phyloP scores from a whole-genome alignment of 2,888 invertebrate genomes.

The Drosophila kambysellisi region DNA sequence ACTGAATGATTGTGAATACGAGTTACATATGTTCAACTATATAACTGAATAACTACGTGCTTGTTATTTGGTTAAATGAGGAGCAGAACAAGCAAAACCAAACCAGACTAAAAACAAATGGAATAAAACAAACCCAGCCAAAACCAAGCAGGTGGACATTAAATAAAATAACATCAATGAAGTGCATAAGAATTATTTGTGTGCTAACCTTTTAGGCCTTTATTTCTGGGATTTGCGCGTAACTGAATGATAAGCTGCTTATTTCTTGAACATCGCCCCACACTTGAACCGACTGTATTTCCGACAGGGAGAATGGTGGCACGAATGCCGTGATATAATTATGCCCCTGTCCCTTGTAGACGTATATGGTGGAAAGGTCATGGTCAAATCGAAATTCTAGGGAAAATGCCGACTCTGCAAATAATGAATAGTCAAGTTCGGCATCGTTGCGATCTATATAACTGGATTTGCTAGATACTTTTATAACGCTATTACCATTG shows the following conservation, averaged over 20 bases:
- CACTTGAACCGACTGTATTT: slow-evolving; percentile 83
- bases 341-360: slow-evolving; percentile 79
- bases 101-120: slow-evolving; percentile 22
- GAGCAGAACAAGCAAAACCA: slow-evolving; percentile 23
- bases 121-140: slow-evolving; percentile 24
- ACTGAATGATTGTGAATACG: no score
- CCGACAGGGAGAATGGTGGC: slow-evolving; percentile 72
- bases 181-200: slow-evolving; percentile 10
- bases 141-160: slow-evolving; percentile 20
- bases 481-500: slow-evolving; percentile 72
- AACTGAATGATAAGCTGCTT: slow-evolving; percentile 78
- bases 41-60: slow-evolving; percentile 1
- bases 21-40: not conserved
- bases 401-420: slow-evolving; percentile 82
- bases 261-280: slow-evolving; percentile 84
- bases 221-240: slow-evolving; percentile 53
- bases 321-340: slow-evolving; percentile 75
- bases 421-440: slow-evolving; percentile 68
- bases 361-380: slow-evolving; percentile 63
- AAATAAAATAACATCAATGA: slow-evolving; percentile 2
- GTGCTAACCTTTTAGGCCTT: slow-evolving; percentile 53
- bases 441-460: slow-evolving; percentile 50
- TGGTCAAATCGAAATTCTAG: slow-evolving; percentile 81
- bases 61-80: slow-evolving; percentile 40
- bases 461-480: slow-evolving; percentile 27